phyloP scores from a whole-genome alignment of 2,888 invertebrate species.

The Lasioglossum villosulum region DNA sequence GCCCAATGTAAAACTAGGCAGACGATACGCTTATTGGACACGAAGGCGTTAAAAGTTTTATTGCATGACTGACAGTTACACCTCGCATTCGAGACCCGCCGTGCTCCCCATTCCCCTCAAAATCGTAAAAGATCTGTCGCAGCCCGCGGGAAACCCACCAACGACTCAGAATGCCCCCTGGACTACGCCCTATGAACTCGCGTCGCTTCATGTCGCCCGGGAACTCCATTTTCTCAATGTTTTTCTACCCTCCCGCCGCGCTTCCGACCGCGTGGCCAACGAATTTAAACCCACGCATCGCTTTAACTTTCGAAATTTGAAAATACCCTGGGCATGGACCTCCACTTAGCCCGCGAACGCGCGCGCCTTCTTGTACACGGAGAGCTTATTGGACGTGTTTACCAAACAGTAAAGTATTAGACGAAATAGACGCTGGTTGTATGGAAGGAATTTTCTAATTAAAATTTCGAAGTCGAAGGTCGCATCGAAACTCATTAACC shows the following conservation, averaged over 20 bases:
- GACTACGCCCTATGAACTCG: conserved; percentile 76
- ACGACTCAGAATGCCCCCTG: conserved; percentile 72
- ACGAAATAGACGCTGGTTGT: not conserved
- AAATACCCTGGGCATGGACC: not conserved
- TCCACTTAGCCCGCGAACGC: not conserved
- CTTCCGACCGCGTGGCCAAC: not conserved
- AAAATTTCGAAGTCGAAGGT: too few species aligned
- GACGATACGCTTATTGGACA: conserved; percentile 82
- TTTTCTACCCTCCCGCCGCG: not conserved
- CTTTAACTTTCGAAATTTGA: not conserved
- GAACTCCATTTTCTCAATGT: conserved; percentile 43
- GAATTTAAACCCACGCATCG: not conserved
- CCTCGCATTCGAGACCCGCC: conserved; percentile 73
- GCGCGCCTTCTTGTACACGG: not conserved
- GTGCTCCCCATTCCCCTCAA: conserved; percentile 61
- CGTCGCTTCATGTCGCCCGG: conserved; percentile 11
- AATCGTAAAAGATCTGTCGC: conserved; percentile 76
- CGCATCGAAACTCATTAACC: too few species aligned
- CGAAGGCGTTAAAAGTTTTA: conserved; percentile 83
- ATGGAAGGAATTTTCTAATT: not conserved
- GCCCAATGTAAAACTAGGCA: conserved; percentile 79
- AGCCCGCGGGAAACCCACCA: conserved; percentile 59
- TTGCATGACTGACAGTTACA: conserved; percentile 80
- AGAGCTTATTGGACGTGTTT: not conserved
- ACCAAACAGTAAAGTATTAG: too few species aligned